Percentiles rank a stretch among this genome's conserved stretches.
phyloP scores from a whole-genome alignment of 2,888 invertebrate genomes.

The Mactromeris polynyma region DNA sequence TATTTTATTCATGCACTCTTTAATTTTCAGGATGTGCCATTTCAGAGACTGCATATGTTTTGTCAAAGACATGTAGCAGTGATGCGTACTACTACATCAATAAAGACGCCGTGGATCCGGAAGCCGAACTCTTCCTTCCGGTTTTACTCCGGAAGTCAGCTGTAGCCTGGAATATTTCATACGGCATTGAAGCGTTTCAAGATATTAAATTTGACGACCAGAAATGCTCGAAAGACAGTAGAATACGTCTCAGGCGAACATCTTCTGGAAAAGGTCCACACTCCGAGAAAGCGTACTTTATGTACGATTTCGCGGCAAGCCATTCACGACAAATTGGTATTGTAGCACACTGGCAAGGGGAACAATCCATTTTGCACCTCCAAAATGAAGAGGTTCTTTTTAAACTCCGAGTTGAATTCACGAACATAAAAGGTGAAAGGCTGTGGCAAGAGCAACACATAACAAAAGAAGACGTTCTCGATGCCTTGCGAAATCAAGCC shows the following conservation, averaged over 20 bases:
- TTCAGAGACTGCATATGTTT: conserved; percentile 79
- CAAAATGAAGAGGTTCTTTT: conserved; percentile 54
- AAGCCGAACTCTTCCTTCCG: conserved; percentile 82
- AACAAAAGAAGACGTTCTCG: conserved; percentile 56
- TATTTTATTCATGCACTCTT: neutral
- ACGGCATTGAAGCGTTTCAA: conserved; percentile 67
- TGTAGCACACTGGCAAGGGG: conserved; percentile 61
- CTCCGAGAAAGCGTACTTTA: conserved; percentile 72
- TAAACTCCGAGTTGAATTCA: conserved; percentile 63
- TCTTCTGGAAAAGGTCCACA: conserved; percentile 24
- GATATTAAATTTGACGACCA: conserved; percentile 69
- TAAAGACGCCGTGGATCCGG: conserved; percentile 74
- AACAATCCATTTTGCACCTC: conserved; percentile 45
- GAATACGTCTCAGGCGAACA: conserved; percentile 61
- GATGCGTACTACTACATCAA: conserved; percentile 84
- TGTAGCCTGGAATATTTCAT: conserved; percentile 80
- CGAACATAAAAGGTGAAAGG: conserved; percentile 68
- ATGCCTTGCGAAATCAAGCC: neutral
- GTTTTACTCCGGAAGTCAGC: conserved; percentile 80
- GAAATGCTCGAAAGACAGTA: conserved; percentile 74
- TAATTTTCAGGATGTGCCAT: conserved; percentile 71
- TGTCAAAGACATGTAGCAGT: conserved; percentile 83
- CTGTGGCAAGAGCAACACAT: conserved; percentile 62
- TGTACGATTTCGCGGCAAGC: conserved; percentile 78
- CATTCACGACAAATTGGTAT: conserved; percentile 74